Base-by-base conservation (phyloP, 92 coral and sea anemone species). In the Palythoa heliodiscus region DNA sequence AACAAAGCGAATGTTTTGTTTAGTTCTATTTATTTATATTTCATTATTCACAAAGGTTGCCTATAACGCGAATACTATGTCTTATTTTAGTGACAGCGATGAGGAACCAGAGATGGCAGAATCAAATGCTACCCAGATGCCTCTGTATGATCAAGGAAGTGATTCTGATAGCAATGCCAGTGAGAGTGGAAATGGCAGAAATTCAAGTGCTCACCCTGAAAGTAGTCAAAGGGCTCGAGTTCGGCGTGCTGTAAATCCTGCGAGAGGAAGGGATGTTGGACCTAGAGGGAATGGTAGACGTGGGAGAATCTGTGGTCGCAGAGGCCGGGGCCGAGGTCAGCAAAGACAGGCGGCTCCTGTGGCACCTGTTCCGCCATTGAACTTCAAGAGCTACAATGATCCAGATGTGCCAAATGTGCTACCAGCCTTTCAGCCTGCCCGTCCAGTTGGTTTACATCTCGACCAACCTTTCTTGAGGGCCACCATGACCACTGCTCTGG, bases 401-500 rank as follows among this genome's bases (percentile, higher is more conserved):
- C 75, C 70, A 23, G 91, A 89, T 84, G 76, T 73, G 64, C 88
- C 86, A 23, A 89, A 87, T 74, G 80, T 72, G 43, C 48, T 93
- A 37, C 92, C 92, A 47, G 72, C 87, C 37, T 93, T 93, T 66
- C 73, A 52, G 69, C 93, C 96, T 39, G 80, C 53, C 63, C 92
- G 90, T 47, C 89, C 89, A 58, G 60, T 84, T 37, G 96, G 91
- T 38, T 71, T 88, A 25, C 93, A 90, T 72, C 64, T 93, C 60
- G 77, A 72, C 20, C 54, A 43, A 24, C 61, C 63, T 47, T 37
- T 90, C 24, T 86, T 90, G 63, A 76, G 93, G 29, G 73, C 61
- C 66, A 67, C 77, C 48, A 89, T 93, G 91, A 91, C 89, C 25
- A 93, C 86, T 40, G 97, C 92, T 37, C 53, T 89, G 63, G 90